Evolutionary conservation across 2,797 vertebrate genomes (phyloP).

Genomic region (Enteromius mattozi): DNA sequence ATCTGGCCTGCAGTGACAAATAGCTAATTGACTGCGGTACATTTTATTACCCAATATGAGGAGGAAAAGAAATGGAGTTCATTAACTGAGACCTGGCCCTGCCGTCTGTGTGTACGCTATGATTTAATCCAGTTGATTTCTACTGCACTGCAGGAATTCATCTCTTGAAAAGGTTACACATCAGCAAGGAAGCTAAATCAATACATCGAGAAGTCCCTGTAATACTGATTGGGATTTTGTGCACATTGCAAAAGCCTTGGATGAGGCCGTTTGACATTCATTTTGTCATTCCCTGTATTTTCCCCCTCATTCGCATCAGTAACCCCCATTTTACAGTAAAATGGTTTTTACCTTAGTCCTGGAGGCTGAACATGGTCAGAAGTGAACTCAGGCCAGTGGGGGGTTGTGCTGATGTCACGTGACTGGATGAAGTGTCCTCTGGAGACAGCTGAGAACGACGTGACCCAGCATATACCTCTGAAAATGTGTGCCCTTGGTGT

Average conservation of each 20-base stretch:
- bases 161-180: neutral
- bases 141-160: neutral
- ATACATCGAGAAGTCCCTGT: neutral
- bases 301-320: neutral
- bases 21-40: neutral
- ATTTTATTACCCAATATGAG: conserved; percentile 29
- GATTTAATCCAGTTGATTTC: conserved; percentile 16
- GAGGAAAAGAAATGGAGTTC: neutral
- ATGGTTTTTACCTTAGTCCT: conserved; percentile 9
- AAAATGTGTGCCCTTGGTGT: neutral
- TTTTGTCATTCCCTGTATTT: conserved; percentile 8
- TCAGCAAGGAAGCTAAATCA: conserved; percentile 24
- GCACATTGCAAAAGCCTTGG: neutral
- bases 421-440: conserved; percentile 24
- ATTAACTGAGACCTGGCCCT: neutral
- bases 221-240: neutral
- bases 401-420: conserved; percentile 37
- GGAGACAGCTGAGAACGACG: conserved; percentile 19
- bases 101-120: neutral
- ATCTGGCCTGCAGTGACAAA: conserved; percentile 1
- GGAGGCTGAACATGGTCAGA: neutral
- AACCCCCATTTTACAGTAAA: conserved; percentile 24
- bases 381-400: conserved; percentile 17
- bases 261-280: conserved; percentile 14
- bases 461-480: neutral